Base-by-base conservation (phyloP, 2,797 vertebrate species). In the Enteromius argenteus region DNA sequence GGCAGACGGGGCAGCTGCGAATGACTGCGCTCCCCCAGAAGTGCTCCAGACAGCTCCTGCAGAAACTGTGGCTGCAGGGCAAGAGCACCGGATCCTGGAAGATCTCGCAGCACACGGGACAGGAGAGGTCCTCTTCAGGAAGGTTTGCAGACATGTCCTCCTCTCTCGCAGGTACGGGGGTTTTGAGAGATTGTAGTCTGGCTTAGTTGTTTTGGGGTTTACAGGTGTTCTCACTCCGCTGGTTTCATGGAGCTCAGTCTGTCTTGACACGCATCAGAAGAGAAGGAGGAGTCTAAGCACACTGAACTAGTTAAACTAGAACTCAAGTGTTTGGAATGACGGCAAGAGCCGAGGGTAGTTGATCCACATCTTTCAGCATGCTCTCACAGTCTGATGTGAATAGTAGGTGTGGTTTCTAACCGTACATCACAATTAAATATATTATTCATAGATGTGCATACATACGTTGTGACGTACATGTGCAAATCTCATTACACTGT, bases 11-110 rank as follows among this genome's bases (percentile, higher is more conserved):
- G 88, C 95, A 96, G 78, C 89, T 91, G 4, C 91, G 90, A 46
- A 86, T n/a, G 5, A 90, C 71, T 0, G 79, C 53, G 0, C 69
- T 86, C 14, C 92, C 90, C 94, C 94, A 94, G 46, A 86, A 95
- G 68, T 79, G 88, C 79, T 91, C 92, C 83, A 95, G 81, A 56
- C 95, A 96, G 51, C n/a, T 74, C 86, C 92, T 91, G 82, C 94
- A 96, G 86, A 96, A 94, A 86, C 94, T 96, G 92, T 96, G 95
- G 88, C 94, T 95, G 35, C 95, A 96, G 1, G 93, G 73, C 85
- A 96, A 90, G 87, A 96, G 84, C 30, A 96, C 92, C 0, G 95
- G 94, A 89, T 95, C 92, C 4, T 75, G 84, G 72, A 95, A 96
- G 88, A 95, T 93, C 86, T 95, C 94, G 64, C 89, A 93, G 89